These are phyloP conservation scores for Pelobates cultripes DNA, from an alignment of 2,797 vertebrate genomes.

Conservation along the genomic window DNA sequence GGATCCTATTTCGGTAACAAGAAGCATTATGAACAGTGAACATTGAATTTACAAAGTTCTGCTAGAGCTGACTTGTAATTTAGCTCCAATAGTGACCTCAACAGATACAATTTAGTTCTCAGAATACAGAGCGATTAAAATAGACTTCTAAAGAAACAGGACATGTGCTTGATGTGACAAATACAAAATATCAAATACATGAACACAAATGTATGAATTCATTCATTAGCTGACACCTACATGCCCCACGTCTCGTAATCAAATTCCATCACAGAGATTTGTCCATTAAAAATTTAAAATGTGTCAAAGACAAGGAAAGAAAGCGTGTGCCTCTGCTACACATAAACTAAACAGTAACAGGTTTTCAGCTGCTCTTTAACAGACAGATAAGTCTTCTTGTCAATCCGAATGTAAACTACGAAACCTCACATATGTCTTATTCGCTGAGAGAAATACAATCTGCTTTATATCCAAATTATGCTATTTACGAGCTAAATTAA, in stretches of 20 bases:
- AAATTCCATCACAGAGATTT: background rate
- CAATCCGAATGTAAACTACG: background rate
- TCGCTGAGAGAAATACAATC: background rate
- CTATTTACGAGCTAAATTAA: background rate
- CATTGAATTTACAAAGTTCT: no score
- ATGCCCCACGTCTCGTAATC: no score
- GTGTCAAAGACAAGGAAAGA: background rate
- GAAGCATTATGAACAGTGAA: no score
- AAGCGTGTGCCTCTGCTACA: background rate
- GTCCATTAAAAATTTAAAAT: background rate
- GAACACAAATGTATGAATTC: background rate
- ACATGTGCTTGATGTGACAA: background rate
- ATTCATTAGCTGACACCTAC: no score
- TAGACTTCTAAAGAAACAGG: no score
- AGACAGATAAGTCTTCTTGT: background rate
- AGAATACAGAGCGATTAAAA: no score
- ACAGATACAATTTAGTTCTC: no score
- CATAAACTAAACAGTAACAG: background rate
- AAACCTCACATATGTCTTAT: background rate
- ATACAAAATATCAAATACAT: background rate
- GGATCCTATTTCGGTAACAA: no score
- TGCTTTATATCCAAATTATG: background rate
- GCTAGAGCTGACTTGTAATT: no score
- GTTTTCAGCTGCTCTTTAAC: background rate
- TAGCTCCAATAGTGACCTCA: no score